Conservation (phyloP, 2,113 vertebrate species). For the Heterocephalus glaber region DNA sequence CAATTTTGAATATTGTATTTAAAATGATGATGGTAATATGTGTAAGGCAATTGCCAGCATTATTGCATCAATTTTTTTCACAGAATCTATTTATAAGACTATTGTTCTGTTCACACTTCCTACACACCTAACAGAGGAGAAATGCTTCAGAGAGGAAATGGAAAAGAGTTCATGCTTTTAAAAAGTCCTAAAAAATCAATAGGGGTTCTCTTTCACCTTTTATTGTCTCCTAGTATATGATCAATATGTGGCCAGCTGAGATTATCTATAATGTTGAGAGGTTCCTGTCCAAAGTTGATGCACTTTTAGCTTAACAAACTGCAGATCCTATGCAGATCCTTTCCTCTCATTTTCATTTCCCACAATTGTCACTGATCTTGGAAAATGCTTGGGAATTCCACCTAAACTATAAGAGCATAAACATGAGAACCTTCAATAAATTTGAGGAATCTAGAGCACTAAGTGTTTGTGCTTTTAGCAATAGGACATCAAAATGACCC, state of each 20-base stretch:
- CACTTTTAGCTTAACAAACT: neutral
- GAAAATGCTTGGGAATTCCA: neutral
- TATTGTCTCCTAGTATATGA: neutral
- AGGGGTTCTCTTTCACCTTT: neutral
- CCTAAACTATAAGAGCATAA: neutral
- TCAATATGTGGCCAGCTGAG: neutral
- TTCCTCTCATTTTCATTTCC: neutral
- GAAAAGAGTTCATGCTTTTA: neutral
- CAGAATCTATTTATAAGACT: slow-evolving; percentile 33
- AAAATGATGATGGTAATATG: neutral
- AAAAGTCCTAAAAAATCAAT: slow-evolving; percentile 33
- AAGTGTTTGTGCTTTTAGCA: neutral
- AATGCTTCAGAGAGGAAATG: slow-evolving; percentile 9
- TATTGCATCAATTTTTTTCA: neutral
- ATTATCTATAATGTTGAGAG: neutral
- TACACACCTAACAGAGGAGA: neutral
- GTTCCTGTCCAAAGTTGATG: neutral
- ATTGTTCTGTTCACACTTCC: neutral
- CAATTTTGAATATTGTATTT: neutral
- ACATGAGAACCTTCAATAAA: neutral
- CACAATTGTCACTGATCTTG: neutral
- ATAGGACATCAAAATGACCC: neutral
- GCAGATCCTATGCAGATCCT: neutral
- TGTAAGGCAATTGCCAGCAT: neutral
- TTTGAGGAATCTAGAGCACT: neutral